Evolutionary conservation across 1,140 invertebrate genomes (phyloP).

Genomic region (Drosophila pseudoananassae): DNA sequence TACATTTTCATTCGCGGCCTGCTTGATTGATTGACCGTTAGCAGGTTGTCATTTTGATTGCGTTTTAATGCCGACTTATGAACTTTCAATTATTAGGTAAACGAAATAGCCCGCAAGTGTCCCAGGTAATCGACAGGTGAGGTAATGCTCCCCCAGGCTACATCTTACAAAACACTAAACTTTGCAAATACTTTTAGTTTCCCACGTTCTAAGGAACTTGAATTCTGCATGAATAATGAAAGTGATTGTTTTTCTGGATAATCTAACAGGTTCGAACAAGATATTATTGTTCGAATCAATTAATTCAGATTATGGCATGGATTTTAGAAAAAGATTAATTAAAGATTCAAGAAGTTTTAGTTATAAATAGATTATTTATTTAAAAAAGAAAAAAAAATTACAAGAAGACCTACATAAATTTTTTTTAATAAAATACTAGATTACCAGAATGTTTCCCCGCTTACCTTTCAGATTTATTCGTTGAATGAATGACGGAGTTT

Average conservation of each 20-base stretch:
- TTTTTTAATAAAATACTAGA: not conserved
- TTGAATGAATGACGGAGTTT: slow-evolving; percentile 15
- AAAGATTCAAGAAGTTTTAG: not conserved
- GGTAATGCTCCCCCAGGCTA: slow-evolving; percentile 32
- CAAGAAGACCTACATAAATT: not conserved
- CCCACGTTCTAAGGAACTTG: slow-evolving; percentile 32
- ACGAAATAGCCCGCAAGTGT: slow-evolving; percentile 41
- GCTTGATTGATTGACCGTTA: slow-evolving; percentile 55
- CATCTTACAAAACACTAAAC: slow-evolving; percentile 1
- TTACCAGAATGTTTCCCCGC: slow-evolving; percentile 2
- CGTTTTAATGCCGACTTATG: slow-evolving; percentile 54
- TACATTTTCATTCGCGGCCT: not conserved
- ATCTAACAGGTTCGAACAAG: slow-evolving; percentile 24
- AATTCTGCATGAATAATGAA: slow-evolving; percentile 16
- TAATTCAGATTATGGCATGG: not conserved
- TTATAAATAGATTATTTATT: not conserved
- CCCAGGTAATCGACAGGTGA: slow-evolving; percentile 13
- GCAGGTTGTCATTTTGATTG: slow-evolving; percentile 69
- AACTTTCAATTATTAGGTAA: slow-evolving; percentile 64
- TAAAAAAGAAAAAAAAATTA: not conserved
- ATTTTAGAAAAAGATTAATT: slow-evolving; percentile 8
- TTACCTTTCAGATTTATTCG: slow-evolving; percentile 34
- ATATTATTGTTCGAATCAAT: slow-evolving; percentile 6
- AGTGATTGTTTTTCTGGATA: slow-evolving; percentile 11
- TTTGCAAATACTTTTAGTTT: slow-evolving; percentile 7